Base-by-base conservation (phyloP, 2,888 invertebrate genomes). In the Ligdia adustata region DNA sequence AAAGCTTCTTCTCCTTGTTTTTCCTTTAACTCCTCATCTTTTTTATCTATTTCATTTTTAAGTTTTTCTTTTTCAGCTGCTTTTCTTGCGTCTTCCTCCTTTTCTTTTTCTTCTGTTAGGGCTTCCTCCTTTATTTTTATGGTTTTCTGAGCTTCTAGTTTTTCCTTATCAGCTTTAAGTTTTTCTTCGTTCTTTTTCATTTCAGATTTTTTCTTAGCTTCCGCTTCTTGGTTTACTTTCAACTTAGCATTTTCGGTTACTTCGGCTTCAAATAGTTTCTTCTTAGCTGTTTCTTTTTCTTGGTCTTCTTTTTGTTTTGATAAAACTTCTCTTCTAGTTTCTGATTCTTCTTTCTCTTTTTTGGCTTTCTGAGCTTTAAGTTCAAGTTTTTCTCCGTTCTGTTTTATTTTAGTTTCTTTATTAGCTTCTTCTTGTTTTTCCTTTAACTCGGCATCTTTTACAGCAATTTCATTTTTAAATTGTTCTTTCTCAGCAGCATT, bases 11-110 rank as follows among this genome's bases (percentile, higher is more conserved):
- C 7, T 6, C 26, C 46, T 37, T 52, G 40, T 4, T 29, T 35
- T 44, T 59, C 44, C 32, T 55, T 54, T 12, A 55, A 9, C 5
- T 32, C 32, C 9, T 16, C 32, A 0, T 32, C 18, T 18, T 32
- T 16, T 6, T 32, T 32, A 9, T 5, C 28, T 32, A 37, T 35
- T 22, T 41, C 20, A 2, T 16, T 4, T 9, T 39, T 29, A 16
- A 46, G 34, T 5, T 47, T 31, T 38, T 49, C 62, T 22, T 54
- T 44, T 6, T 32, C 32, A 40, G 52, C 52, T 12, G 44, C 13
- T 32, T 31, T 13, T 4, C 16, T 9, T 3, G 13, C n/a, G 3
- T 48, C 24, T 13, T 43, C 22, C 14, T 49, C 39, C 12, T 41
- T 18, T 6, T 24, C 24, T 22, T 22, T 31, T 1, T 13, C 1